Base-by-base conservation (phyloP, 2,888 invertebrate genomes). In the Molorchus minor region DNA sequence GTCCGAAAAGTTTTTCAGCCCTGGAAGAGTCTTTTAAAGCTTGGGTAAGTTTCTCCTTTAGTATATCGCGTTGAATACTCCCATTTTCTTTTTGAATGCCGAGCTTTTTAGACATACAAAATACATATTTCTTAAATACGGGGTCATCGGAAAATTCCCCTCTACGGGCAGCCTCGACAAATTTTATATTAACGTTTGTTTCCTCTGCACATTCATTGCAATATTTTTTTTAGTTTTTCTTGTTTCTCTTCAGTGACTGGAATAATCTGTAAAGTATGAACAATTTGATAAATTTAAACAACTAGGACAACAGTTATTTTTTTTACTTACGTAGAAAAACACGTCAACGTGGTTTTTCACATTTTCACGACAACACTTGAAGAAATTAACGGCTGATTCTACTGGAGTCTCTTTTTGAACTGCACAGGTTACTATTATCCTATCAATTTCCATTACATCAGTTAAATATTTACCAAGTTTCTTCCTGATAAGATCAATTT, bases 21-120 rank as follows among this genome's bases (percentile, higher is more conserved):
- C 29, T 46, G 5, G 51, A 16, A 13, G 47, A 45, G 5, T 16
- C 25, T 8, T 45, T 44, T 15, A 64, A 49, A 12, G 20, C 35
- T 7, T 10, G 13, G 1, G 20, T 20, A 10, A 47, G 47, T 3
- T 46, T 30, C 20, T 56, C 36, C 10, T 35, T 59, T 10, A 65
- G 33, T 46, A 54, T 66, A 4, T 53, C 58, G 17, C 57, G 61
- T 17, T 71, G 55, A 3, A 62, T 56, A 51, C 64, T 61, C 3
- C 71, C 72, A 7, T 49, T 57, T 3, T 60, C 64, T 29, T 64
- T 62, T 35, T 64, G 53, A 60, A 69, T 62, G 2, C 66, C 62
- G 3, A 62, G 38, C 20, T 69, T 69, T 40, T 67, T 64, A 10
- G 56, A 58, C 13, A 71, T 35, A 45, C 70, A 70, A 12, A 15